Evolutionary conservation across 2,113 vertebrate genomes (phyloP).

Genomic region (Cyprinodon variegatus): DNA sequence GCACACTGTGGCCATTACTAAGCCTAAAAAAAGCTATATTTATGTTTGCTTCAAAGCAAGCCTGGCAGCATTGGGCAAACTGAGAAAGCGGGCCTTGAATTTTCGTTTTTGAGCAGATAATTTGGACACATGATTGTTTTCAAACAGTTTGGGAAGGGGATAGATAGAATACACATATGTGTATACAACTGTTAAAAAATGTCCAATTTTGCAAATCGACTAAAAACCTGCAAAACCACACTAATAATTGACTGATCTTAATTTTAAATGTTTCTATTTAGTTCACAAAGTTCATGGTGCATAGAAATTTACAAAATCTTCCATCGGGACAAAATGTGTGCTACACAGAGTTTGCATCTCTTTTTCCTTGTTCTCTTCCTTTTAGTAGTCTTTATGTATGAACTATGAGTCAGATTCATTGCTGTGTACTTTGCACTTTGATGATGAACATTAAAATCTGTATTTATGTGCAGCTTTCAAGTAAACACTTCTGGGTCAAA

Average conservation of each 20-base stretch:
- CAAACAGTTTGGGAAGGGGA: slow-evolving; percentile 44
- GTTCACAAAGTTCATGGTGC: background rate
- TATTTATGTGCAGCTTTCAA: too few species aligned
- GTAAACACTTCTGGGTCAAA: too few species aligned
- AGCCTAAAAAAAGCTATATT: slow-evolving; percentile 67
- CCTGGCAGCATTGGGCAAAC: slow-evolving; percentile 43
- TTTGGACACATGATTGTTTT: slow-evolving; percentile 47
- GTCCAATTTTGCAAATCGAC: slow-evolving; percentile 13
- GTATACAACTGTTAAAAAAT: slow-evolving; percentile 39
- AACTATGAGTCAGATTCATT: too few species aligned
- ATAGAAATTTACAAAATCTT: background rate
- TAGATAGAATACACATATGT: slow-evolving; percentile 36
- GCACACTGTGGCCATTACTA: slow-evolving; percentile 74
- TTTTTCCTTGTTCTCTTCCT: too few species aligned
- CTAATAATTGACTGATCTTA: slow-evolving; percentile 22
- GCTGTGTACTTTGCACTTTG: too few species aligned
- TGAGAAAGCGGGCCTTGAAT: slow-evolving; percentile 37
- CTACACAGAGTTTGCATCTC: background rate
- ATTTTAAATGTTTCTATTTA: background rate
- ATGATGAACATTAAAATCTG: too few species aligned
- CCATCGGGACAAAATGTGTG: background rate
- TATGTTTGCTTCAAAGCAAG: slow-evolving; percentile 75
- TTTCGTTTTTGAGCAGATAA: slow-evolving; percentile 30
- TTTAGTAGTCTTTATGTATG: too few species aligned
- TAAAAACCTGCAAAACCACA: slow-evolving; percentile 24